A percentile compares a stretch with the other conserved stretches of the same genome.
Evolutionary conservation across 92 coral and sea anemone genomes (phyloP).

Genomic region (Desmophyllum pertusum): DNA sequence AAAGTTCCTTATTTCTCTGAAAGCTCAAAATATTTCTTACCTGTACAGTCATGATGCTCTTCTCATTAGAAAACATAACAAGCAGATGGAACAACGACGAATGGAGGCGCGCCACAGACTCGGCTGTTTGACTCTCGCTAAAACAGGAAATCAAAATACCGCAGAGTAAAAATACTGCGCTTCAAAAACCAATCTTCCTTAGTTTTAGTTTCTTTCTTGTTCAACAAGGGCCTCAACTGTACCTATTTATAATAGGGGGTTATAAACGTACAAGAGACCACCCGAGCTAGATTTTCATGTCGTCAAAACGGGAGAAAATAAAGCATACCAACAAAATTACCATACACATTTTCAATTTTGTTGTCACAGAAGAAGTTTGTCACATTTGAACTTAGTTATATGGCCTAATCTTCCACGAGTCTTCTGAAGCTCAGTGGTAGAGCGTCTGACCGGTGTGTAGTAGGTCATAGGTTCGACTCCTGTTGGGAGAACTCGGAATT

Average conservation of each 20-base stretch:
- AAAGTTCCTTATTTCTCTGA: not conserved
- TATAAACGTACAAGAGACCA: not conserved
- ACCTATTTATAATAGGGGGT: not conserved
- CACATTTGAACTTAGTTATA: too few species aligned
- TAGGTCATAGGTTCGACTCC: too few species aligned
- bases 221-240: not conserved
- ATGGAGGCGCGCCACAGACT: conserved; percentile 64
- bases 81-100: conserved; percentile 77
- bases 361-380: too few species aligned
- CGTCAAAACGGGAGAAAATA: too few species aligned
- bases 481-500: too few species aligned
- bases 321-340: not conserved
- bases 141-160: not conserved
- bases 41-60: conserved; percentile 63
- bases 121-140: conserved; percentile 78
- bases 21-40: conserved; percentile 50
- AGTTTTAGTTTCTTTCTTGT: not conserved
- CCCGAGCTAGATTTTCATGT: too few species aligned
- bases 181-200: not conserved
- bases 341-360: too few species aligned
- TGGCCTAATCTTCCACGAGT: too few species aligned
- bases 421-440: too few species aligned
- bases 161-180: not conserved
- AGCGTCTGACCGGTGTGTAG: too few species aligned
- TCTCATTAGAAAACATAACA: conserved; percentile 82